A percentile compares a stretch with the other conserved stretches of the same genome.
These are phyloP conservation scores for Albula goreensis DNA, from an alignment of 2,113 vertebrate species.

Conservation along the genomic window DNA sequence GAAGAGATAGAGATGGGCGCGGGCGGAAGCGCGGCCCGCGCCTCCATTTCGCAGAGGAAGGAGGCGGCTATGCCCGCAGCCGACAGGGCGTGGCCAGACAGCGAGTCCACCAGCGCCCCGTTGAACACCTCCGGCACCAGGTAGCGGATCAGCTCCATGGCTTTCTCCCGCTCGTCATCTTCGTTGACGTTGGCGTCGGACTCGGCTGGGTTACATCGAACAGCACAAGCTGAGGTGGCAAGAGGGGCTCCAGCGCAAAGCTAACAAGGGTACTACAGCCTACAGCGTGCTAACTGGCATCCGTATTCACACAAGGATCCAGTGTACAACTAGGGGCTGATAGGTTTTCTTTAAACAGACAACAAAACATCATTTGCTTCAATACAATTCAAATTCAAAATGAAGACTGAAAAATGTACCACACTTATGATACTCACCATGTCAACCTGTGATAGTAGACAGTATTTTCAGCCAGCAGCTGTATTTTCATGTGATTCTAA, in stretches of 20 bases:
- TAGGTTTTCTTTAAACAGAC: too few species aligned
- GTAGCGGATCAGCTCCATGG: conserved; percentile 72
- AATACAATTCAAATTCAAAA: neutral
- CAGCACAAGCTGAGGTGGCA: conserved; percentile 61
- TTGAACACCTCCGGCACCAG: conserved; percentile 74
- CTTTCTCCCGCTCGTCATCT: conserved; percentile 60
- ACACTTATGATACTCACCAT: neutral
- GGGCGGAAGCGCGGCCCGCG: conserved; percentile 56
- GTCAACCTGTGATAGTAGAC: neutral
- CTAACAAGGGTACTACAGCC: neutral
- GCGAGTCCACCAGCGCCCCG: conserved; percentile 69
- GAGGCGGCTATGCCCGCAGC: conserved; percentile 71
- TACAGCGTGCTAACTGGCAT: neutral
- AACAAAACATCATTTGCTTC: too few species aligned
- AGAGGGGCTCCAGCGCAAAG: neutral
- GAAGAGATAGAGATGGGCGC: conserved; percentile 69
- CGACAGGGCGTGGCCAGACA: conserved; percentile 74
- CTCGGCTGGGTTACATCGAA: conserved; percentile 66
- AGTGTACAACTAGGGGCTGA: neutral
- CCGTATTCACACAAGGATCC: neutral
- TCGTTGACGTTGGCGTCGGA: conserved; percentile 55
- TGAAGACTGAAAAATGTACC: neutral
- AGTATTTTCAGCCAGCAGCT: neutral
- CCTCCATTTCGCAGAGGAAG: conserved; percentile 66
- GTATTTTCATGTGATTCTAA: neutral